phyloP scores from a whole-genome alignment of 2,888 invertebrate genomes.

The Drosophila cracens region DNA sequence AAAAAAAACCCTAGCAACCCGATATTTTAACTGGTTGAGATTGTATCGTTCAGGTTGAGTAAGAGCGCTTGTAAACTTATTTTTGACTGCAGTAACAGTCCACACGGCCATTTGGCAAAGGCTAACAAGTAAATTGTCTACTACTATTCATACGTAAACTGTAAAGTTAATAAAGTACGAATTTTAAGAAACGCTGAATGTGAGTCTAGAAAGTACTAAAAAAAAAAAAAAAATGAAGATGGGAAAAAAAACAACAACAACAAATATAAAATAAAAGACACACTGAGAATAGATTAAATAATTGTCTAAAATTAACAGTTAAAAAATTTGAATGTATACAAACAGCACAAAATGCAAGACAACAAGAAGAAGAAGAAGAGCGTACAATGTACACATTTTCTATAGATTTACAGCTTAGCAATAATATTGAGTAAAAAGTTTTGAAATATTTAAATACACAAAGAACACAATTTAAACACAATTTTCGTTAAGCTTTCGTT shows the following conservation, averaged over 20 bases:
- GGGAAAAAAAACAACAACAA: background rate
- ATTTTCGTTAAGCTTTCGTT: conserved; percentile 56
- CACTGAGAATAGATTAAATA: conserved; percentile 60
- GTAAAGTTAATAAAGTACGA: conserved; percentile 79
- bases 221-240: conserved; percentile 2
- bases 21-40: conserved; percentile 22
- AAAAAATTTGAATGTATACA: conserved; percentile 35
- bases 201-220: conserved; percentile 76
- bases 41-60: conserved; percentile 34
- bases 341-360: conserved; percentile 15
- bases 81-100: conserved; percentile 35
- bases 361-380: background rate
- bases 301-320: conserved; percentile 56
- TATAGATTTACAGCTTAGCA: conserved; percentile 65
- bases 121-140: conserved; percentile 41
- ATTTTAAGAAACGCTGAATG: conserved; percentile 82
- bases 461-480: conserved; percentile 19
- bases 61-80: conserved; percentile 32
- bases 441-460: conserved; percentile 8
- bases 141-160: conserved; percentile 71
- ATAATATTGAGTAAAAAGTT: conserved; percentile 24
- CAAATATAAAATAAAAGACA: conserved; percentile 22
- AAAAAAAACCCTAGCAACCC: conserved; percentile 4
- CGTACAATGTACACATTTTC: conserved; percentile 51
- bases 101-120: conserved; percentile 23